phyloP scores from a whole-genome alignment of 2,888 invertebrate genomes.

The Drosophila suboccidentalis region DNA sequence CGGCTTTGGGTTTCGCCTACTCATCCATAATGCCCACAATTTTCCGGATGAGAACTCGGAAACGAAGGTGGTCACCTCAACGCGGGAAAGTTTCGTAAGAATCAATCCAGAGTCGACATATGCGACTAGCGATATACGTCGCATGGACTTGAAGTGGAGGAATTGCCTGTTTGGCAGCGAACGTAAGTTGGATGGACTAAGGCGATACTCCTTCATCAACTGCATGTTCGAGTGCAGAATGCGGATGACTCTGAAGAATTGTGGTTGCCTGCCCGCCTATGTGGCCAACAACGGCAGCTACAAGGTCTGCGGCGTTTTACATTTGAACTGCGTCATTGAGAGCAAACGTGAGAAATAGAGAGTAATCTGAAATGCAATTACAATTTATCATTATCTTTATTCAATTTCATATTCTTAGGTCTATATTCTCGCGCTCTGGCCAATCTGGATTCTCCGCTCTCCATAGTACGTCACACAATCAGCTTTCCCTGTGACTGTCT shows the following conservation, averaged over 20 bases:
- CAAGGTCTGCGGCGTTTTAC: conserved; percentile 72
- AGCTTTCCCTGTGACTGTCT: conserved; percentile 86
- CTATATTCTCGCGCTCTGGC: conserved; percentile 85
- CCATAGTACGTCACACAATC: conserved; percentile 60
- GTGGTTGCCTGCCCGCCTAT: conserved; percentile 88
- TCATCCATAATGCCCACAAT: conserved; percentile 89
- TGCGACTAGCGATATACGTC: conserved; percentile 87
- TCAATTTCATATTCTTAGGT: conserved; percentile 39
- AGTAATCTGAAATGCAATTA: not conserved
- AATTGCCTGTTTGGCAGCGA: conserved; percentile 89
- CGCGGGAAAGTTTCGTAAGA: conserved; percentile 88
- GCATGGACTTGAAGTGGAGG: conserved; percentile 86
- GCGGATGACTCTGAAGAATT: conserved; percentile 85
- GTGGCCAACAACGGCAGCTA: conserved; percentile 85
- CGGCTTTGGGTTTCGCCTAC: conserved; percentile 88
- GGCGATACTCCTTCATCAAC: conserved; percentile 88
- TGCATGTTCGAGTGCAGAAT: conserved; percentile 88
- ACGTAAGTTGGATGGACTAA: conserved; percentile 81
- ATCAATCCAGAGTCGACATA: conserved; percentile 89
- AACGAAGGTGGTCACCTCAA: conserved; percentile 87
- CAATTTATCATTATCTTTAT: not conserved
- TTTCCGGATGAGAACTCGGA: conserved; percentile 89
- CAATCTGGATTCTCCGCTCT: conserved; percentile 76
- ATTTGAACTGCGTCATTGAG: conserved; percentile 77
- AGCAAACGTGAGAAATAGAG: conserved; percentile 71